Conservation (phyloP, 1,140 invertebrate species). For the Drosophila eugracilis region DNA sequence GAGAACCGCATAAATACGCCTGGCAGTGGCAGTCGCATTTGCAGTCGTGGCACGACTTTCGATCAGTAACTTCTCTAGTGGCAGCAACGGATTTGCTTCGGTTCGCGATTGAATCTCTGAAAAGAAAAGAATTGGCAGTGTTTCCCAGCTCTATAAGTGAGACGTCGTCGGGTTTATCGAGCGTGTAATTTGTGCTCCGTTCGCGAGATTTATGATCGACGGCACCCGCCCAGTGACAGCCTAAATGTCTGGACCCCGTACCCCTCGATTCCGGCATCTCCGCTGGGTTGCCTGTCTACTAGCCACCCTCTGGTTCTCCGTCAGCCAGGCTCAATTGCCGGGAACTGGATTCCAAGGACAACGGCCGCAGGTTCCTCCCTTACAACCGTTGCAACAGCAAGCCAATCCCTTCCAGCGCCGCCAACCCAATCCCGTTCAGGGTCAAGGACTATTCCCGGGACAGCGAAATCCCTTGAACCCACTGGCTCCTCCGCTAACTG, state of each 20-base stretch:
- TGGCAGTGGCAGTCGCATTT: conserved; percentile 39
- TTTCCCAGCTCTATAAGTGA: conserved; percentile 52
- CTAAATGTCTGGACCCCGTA: conserved; percentile 55
- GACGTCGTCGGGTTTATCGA: conserved; percentile 73
- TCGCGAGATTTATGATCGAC: conserved; percentile 68
- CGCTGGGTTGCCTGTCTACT: conserved; percentile 37
- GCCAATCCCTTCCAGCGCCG: conserved; percentile 58
- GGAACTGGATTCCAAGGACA: conserved; percentile 64
- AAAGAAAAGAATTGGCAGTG: not conserved
- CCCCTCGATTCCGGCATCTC: conserved; percentile 29
- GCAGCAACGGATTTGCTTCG: conserved; percentile 21
- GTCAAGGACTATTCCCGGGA: conserved; percentile 64
- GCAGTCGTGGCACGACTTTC: conserved; percentile 63
- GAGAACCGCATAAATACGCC: conserved; percentile 61
- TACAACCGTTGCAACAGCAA: conserved; percentile 54
- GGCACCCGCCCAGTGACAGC: conserved; percentile 46
- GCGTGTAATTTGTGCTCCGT: conserved; percentile 72
- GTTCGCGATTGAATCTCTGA: not conserved
- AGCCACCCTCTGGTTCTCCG: conserved; percentile 31
- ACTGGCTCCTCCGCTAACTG: conserved; percentile 27
- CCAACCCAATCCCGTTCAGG: conserved; percentile 47
- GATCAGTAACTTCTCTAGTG: conserved; percentile 54
- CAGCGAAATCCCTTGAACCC: conserved; percentile 61
- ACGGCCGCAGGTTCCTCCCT: conserved; percentile 36
- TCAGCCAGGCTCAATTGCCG: conserved; percentile 53